Base-by-base conservation (phyloP, 1,140 invertebrate genomes). In the Trichogramma pretiosum region DNA sequence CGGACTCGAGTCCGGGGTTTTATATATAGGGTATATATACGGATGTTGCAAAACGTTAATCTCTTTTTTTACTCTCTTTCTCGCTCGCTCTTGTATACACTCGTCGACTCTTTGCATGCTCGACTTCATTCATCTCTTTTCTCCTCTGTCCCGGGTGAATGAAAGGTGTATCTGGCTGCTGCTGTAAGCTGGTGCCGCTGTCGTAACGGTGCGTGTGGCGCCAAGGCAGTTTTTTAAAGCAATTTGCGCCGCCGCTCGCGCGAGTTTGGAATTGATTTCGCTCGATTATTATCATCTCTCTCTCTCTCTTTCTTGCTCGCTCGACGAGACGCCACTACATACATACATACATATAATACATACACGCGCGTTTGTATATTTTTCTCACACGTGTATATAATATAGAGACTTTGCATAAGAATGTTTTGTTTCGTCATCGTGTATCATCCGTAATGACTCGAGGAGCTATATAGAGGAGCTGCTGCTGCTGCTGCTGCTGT, bases 91-190 rank as follows among this genome's bases (percentile, higher is more conserved):
- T 21, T 22, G n/a, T 13, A 13, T 21, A 17, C n/a, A 11, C 40
- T 36, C 18, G 28, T 21, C 37, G 24, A 52, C 32, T 48, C 43
- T 53, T 50, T 23, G n/a, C n/a, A n/a, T n/a, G n/a, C n/a, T n/a
- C n/a, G n/a, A 50, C 40, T 34, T 48, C 39, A 26, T 30, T 28
- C 21, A 16, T 17, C 49, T 39, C 40, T 50, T 39, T 56, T 49
- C 46, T 39, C 54, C 33, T 21, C 32, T 38, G 42, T 26, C 34
- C 50, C 28, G 11, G 3, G 46, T 42, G 53, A 58, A 48, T 56
- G 54, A 47, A 49, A 50, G 53, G 51, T 46, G 53, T 46, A 37
- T 48, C 56, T 35, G 34, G 34, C n/a, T 8, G 17, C n/a, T n/a
- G n/a, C n/a, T n/a, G n/a, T n/a, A n/a, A n/a, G n/a, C n/a, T n/a